Percentiles rank a stretch among this genome's conserved stretches.
Conservation (phyloP, 2,888 invertebrate genomes). For the Mechanitis mazaeus region DNA sequence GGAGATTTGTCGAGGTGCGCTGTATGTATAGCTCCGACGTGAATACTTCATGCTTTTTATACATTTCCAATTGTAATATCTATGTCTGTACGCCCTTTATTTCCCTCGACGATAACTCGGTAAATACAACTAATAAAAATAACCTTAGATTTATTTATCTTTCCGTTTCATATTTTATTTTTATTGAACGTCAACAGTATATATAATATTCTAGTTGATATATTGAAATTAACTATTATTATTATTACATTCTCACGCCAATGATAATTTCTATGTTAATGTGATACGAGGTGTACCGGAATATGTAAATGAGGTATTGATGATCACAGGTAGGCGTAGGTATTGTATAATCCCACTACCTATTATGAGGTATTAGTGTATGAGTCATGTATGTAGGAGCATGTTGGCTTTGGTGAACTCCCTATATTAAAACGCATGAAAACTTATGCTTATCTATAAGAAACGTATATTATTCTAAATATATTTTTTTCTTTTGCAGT, state of each 20-base stretch:
- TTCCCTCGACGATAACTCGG: conserved; percentile 62
- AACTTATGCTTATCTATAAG: conserved; percentile 11
- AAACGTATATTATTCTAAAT: conserved; percentile 20
- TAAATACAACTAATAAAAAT: conserved; percentile 47
- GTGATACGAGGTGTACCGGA: conserved; percentile 23
- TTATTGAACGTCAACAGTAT: conserved; percentile 5
- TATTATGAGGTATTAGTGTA: conserved; percentile 25
- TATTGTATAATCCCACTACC: conserved; percentile 18
- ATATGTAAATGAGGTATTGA: conserved; percentile 27
- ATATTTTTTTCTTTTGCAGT: conserved; percentile 81
- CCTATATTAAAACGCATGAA: conserved; percentile 24
- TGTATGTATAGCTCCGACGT: conserved; percentile 69
- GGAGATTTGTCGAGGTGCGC: conserved; percentile 73
- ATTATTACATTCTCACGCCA: conserved; percentile 26
- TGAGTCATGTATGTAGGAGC: conserved; percentile 27
- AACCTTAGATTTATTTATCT: too few relatives aligned
- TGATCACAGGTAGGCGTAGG: conserved; percentile 24
- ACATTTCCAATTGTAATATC: conserved; percentile 76
- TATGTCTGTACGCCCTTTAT: conserved; percentile 68
- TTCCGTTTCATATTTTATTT: neutral
- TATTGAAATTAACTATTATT: conserved; percentile 9
- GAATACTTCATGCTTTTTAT: conserved; percentile 74
- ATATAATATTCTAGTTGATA: conserved; percentile 38
- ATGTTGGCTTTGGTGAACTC: conserved; percentile 20
- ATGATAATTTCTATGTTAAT: conserved; percentile 27